phyloP scores from a whole-genome alignment of 2,888 invertebrate species.

The Luperina nickerlii region DNA sequence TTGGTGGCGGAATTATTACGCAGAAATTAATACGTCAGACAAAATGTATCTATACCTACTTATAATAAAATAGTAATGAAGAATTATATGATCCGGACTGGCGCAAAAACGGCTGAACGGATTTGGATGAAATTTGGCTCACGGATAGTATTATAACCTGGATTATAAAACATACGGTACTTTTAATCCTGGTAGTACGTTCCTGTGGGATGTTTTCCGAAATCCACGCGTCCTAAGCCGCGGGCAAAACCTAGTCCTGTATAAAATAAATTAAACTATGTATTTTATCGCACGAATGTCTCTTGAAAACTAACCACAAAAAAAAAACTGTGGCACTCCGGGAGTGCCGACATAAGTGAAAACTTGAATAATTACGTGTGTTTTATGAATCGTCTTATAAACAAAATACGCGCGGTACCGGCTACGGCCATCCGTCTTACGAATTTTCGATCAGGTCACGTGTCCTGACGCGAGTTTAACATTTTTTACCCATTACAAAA shows the following conservation, averaged over 20 bases:
- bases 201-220: not conserved
- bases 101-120: not conserved
- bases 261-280: conserved; percentile 2
- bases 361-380: too few relatives aligned
- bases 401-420: too few relatives aligned
- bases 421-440: too few relatives aligned
- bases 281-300: not conserved
- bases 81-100: too few relatives aligned
- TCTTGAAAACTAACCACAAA: not conserved
- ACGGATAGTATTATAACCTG: not conserved
- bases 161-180: too few relatives aligned
- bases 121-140: not conserved
- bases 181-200: not conserved
- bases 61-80: too few relatives aligned
- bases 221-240: not conserved
- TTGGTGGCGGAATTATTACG: not conserved
- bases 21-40: not conserved
- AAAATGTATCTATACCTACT: too few relatives aligned
- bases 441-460: too few relatives aligned
- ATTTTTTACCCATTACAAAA: too few relatives aligned
- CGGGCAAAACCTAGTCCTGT: not conserved
- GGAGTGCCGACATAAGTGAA: too few relatives aligned
- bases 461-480: too few relatives aligned
- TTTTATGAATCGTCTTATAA: too few relatives aligned
- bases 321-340: not conserved